phyloP scores from a whole-genome alignment of 2,888 invertebrate genomes.

The Dexiosoma caninum region DNA sequence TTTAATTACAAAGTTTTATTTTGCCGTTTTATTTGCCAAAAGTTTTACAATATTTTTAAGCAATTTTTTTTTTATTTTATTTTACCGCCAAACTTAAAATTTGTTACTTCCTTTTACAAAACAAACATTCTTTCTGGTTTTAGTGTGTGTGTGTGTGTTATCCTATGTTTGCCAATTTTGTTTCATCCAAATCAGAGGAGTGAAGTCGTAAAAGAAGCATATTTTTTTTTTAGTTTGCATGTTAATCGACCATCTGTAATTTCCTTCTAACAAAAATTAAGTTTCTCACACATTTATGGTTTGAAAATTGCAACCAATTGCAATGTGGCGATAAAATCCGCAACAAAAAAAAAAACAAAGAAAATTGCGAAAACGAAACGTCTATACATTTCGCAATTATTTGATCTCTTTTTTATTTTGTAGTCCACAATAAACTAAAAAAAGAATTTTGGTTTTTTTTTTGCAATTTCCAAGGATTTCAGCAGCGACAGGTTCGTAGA shows the following conservation, averaged over 20 bases:
- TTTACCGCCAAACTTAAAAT: constrained; percentile 54
- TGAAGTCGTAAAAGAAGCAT: neutral
- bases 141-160: no score
- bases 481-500: neutral
- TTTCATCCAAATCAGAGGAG: no score
- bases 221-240: constrained; percentile 49
- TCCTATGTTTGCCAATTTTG: no score
- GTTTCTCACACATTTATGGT: constrained; percentile 57
- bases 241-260: constrained; percentile 61
- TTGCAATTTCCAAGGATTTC: neutral
- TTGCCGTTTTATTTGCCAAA: constrained; percentile 10
- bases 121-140: constrained; percentile 23
- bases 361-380: constrained; percentile 6
- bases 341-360: neutral
- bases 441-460: neutral
- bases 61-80: neutral
- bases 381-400: neutral
- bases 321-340: constrained; percentile 23
- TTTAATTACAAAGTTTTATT: constrained; percentile 65
- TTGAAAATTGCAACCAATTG: constrained; percentile 73
- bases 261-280: constrained; percentile 41
- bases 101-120: constrained; percentile 53
- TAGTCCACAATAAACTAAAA: constrained; percentile 1
- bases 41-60: neutral
- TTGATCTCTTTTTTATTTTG: neutral